Conservation (phyloP, 2,113 vertebrate genomes). For the Madoqua kirkii region DNA sequence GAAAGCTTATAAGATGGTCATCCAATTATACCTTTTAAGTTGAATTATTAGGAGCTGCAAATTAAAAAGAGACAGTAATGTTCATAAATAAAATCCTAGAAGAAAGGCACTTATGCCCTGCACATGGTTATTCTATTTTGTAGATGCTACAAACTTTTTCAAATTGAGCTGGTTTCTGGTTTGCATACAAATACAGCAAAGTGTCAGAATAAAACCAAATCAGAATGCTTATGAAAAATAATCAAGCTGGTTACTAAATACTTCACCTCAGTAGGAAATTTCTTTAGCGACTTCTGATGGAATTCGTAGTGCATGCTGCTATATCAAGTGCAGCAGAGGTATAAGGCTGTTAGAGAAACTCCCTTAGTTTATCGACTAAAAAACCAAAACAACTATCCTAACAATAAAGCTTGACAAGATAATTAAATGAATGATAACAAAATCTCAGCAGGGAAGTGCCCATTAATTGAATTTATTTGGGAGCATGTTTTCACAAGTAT, state of each 20-base stretch:
- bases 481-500: slow-evolving; percentile 75
- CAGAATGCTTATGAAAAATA: slow-evolving; percentile 37
- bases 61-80: slow-evolving; percentile 50
- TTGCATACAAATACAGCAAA: slow-evolving; percentile 11
- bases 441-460: slow-evolving; percentile 76
- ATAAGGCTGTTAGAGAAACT: slow-evolving; percentile 52
- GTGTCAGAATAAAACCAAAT: slow-evolving; percentile 61
- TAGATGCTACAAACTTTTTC: background rate
- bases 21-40: slow-evolving; percentile 37
- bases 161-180: slow-evolving; percentile 34
- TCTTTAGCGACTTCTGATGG: slow-evolving; percentile 53
- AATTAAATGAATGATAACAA: slow-evolving; percentile 76
- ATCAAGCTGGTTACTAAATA: background rate
- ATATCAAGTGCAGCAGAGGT: slow-evolving; percentile 59
- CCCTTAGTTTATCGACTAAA: slow-evolving; percentile 42
- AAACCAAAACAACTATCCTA: slow-evolving; percentile 36
- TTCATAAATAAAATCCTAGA: slow-evolving; percentile 57
- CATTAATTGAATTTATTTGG: slow-evolving; percentile 80
- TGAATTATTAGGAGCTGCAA: slow-evolving; percentile 34
- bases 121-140: slow-evolving; percentile 23
- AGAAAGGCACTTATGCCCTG: slow-evolving; percentile 33
- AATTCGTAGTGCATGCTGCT: slow-evolving; percentile 41
- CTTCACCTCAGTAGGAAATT: slow-evolving; percentile 43
- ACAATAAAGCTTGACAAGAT: slow-evolving; percentile 67
- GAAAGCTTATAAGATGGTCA: slow-evolving; percentile 10